Evolutionary conservation across 2,888 invertebrate species (phyloP), one percentile per base, ranked within the genome.

Genomic region (Clanis bilineata): DNA sequence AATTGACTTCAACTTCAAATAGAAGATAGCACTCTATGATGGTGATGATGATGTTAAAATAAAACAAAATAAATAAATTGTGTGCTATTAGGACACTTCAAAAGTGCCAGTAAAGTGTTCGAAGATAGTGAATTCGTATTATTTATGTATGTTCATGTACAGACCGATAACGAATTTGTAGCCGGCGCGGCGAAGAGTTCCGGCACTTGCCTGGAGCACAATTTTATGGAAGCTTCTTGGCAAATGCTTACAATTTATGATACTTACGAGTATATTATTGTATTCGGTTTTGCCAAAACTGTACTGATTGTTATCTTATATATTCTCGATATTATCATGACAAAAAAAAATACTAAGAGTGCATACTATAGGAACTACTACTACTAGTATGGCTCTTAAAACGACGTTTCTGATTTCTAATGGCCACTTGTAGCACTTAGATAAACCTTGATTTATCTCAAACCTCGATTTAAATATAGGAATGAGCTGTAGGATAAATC

Each of bases 161-260:
- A 28, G 28, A 32, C 51, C 58, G 62, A 62, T 63, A 65, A 62
- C 62, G 61, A 62, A 62, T 63, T 63, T 65, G 63, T 62, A 57
- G 60, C 63, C 56, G 51, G 44, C 55, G 44, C 58, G 51, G 44
- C 55, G 44, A 57, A 45, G 39, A 39, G 55, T 56, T 56, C 56
- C 38, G 58, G 23, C 47, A 32, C 36, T 43, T 47, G 51, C 23
- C 43, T 28, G 56, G 21, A 18, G 51, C 58, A 41, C 57, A 28
- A 59, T 57, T 64, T 64, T 62, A 64, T 64, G 57, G 64, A 58
- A 45, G 58, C 36, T 43, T 18, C 54, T 38, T 44, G 44, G 36
- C 28, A 38, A 59, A 32, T 23, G 28, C 36, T 59, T 43, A 43
- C 39, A 58, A 58, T 58, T 39, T 58, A 58, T 51, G 38, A 51